Base-by-base conservation (phyloP, 1,140 invertebrate genomes). In the Heliconius nattereri region DNA sequence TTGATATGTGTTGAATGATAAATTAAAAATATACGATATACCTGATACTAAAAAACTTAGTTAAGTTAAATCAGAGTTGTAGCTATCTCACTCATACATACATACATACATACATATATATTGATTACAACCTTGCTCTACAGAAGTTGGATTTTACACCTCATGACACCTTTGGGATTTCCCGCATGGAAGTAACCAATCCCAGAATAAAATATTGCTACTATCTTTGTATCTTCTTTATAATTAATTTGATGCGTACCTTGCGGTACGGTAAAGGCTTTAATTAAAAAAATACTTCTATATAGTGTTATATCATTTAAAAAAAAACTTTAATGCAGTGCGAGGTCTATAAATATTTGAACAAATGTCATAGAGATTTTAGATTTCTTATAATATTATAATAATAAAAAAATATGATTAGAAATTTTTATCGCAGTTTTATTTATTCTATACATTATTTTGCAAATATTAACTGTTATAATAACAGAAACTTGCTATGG, bases 171-270 rank as follows among this genome's bases (percentile, higher is more conserved):
- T 66, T 66, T 66, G 60, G 60, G 60, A 66, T 66, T 66, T 29
- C 60, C 11, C 26, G 60, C 60, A 66, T 66, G 60, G 60, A 66
- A 66, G 23, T 5, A 66, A 16, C 23, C 26, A 29, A 66, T 29
- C 60, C 60, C 60, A 66, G 60, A 66, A 66, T 66, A 66, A 66
- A 66, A 66, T 66, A 66, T 29, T 26, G 9, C 60, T 66, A 66
- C 60, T 26, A 29, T 66, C 60, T 66, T 66, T 29, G 60, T 23
- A 29, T 26, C 60, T 66, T 66, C 13, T 66, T 66, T 66, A 66
- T 66, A 66, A 66, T 66, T 66, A 66, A 66, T 66, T 66, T 66
- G 60, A 66, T 66, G 60, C 60, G 60, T 66, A 66, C 26, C 26
- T 66, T 29, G 60, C 26, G 60, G 60, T 66, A 66, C 1, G 26